A percentile compares a stretch with the other conserved stretches of the same genome.
Evolutionary conservation across 2,113 vertebrate species (phyloP).

Genomic region (Gulo gulo): DNA sequence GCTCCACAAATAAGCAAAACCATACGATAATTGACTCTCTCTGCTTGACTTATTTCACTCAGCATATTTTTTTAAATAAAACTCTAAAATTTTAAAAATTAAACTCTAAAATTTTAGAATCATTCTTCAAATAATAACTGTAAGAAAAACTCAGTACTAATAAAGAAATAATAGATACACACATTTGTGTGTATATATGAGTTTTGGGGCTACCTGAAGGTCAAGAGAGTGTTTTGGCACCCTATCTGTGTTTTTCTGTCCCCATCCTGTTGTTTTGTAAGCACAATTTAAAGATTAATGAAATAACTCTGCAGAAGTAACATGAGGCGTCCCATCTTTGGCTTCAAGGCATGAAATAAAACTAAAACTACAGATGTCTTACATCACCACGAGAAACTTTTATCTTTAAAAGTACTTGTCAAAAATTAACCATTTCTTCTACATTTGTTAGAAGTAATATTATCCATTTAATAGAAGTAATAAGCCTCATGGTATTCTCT

Average conservation of each 20-base stretch:
- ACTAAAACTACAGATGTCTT: background rate
- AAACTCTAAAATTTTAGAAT: background rate
- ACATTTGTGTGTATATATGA: background rate
- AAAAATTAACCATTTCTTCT: background rate
- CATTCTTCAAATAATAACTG: background rate
- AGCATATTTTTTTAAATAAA: no score
- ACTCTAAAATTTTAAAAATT: background rate
- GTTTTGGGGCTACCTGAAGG: background rate
- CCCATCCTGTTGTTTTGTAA: background rate
- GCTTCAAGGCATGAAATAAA: background rate
- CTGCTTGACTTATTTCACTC: no score
- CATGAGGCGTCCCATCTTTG: background rate
- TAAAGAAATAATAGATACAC: background rate
- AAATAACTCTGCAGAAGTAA: background rate
- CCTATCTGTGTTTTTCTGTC: accelerated
- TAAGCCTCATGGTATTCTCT: background rate
- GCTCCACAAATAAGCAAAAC: no score
- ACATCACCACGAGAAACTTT: background rate
- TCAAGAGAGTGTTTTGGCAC: no score
- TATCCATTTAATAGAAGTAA: background rate
- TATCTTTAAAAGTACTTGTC: background rate
- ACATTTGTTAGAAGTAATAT: conserved; percentile 2
- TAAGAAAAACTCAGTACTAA: background rate
- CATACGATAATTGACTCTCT: no score
- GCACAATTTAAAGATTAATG: background rate